These are phyloP conservation scores for Daktulosphaira vitifoliae DNA, from an alignment of 1,140 invertebrate species.

Conservation along the genomic window DNA sequence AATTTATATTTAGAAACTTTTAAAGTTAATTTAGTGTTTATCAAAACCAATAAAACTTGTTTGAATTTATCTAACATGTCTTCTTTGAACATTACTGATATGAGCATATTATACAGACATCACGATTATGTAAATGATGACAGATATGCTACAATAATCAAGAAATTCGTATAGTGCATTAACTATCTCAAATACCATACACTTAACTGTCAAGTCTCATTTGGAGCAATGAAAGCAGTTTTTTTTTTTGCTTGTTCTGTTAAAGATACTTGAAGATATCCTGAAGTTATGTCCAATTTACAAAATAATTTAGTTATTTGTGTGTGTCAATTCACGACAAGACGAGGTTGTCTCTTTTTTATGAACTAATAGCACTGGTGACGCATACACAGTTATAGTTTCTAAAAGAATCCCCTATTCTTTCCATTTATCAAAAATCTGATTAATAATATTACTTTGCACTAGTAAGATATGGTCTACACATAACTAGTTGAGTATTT, in stretches of 20 bases:
- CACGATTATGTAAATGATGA: no score
- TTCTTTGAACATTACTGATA: neutral
- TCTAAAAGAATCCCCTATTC: neutral
- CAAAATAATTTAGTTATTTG: conserved; percentile 46
- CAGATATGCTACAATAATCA: conserved; percentile 3
- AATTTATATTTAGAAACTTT: no score
- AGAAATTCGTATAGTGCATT: conserved; percentile 31
- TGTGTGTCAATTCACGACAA: no score
- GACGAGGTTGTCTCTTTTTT: no score
- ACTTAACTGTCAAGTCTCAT: conserved; percentile 34
- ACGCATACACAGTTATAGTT: neutral
- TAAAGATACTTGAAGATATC: conserved; percentile 44
- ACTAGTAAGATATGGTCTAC: neutral
- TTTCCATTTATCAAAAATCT: neutral
- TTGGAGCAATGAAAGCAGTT: conserved; percentile 37
- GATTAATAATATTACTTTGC: neutral
- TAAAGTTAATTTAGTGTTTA: no score
- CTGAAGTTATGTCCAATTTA: conserved; percentile 45
- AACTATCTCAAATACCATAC: conserved; percentile 38
- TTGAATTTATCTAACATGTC: neutral
- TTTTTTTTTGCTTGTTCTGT: conserved; percentile 40
- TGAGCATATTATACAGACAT: neutral
- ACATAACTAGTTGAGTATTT: neutral
- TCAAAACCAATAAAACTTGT: no score
- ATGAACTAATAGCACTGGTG: neutral